phyloP scores from a whole-genome alignment of 2,113 vertebrate genomes.

The Edolisoma coerulescens region DNA sequence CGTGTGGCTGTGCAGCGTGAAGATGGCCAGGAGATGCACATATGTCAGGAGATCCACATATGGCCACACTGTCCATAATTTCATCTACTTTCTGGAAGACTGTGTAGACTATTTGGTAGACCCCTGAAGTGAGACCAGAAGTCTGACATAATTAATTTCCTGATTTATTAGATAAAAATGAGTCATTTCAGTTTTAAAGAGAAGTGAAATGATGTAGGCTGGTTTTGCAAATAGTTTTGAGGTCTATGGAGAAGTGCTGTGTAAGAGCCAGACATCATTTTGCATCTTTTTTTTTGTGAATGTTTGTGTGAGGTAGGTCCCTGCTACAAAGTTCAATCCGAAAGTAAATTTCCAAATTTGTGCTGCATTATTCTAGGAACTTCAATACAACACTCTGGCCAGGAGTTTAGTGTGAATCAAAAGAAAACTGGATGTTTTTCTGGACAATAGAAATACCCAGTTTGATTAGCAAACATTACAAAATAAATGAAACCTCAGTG shows the following conservation, averaged over 20 bases:
- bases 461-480: neutral
- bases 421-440: neutral
- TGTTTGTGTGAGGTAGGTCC: neutral
- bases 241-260: neutral
- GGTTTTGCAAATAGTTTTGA: neutral
- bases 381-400: neutral
- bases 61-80: neutral
- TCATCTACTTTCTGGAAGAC: neutral
- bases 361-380: neutral
- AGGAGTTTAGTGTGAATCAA: neutral
- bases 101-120: neutral
- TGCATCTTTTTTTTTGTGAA: neutral
- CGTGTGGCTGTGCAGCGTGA: rapidly evolving
- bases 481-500: neutral
- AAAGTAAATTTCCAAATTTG: neutral
- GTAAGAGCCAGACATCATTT: neutral
- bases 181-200: neutral
- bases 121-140: neutral
- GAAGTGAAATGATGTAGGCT: neutral
- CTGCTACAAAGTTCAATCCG: neutral
- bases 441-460: neutral
- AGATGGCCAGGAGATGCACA: neutral
- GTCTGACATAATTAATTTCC: neutral
- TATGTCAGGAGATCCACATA: neutral
- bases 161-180: neutral